Evolutionary conservation across 1,140 invertebrate species (phyloP), one percentile per base, ranked within the genome.

Genomic region (Procambarus clarkii): DNA sequence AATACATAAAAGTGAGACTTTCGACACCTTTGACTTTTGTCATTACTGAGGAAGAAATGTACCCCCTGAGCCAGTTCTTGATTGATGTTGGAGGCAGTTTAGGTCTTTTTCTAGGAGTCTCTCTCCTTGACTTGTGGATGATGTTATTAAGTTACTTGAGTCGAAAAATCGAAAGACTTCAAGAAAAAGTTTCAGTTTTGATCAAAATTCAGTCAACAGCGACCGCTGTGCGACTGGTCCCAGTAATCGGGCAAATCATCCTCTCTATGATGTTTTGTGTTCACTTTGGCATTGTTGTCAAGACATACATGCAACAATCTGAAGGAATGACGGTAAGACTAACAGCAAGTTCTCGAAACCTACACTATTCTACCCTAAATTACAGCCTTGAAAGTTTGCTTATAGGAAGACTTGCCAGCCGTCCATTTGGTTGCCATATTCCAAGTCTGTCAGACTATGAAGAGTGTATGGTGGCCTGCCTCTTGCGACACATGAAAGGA

Each of bases 51-150:
- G 18, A 58, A 54, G 60, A 88, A 48, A n/a, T 88, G 44, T 88
- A 88, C 24, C 78, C 86, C 8, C 4, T 78, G 24, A 78, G 48
- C n/a, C 85, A 78, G 18, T 54, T 86, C 54, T 44, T 86, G 24
- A 15, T 78, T 44, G 78, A 88, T 77, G 69, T 80, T 34, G 77
- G 86, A 3, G 86, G 86, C 4, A 80, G 78, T 50, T 58, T 88
- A n/a, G 86, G 86, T 34, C 44, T 88, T 8, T 88, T 79, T 44
- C 86, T 88, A 8, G 86, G 86, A 60, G 60, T 81, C 21, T 88
- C 54, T 71, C 58, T 80, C 44, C 77, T 88, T 8, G 86, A 88
- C 24, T 18, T 77, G 15, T 88, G 86, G 86, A 88, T 34, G 69
- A 34, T 34, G 24, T 15, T 74, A 0, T n/a, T 69, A 69, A 69